Percentiles rank a stretch among this genome's conserved stretches.
Evolutionary conservation across 2,797 vertebrate species (phyloP).

Genomic region (Falco columbarius): DNA sequence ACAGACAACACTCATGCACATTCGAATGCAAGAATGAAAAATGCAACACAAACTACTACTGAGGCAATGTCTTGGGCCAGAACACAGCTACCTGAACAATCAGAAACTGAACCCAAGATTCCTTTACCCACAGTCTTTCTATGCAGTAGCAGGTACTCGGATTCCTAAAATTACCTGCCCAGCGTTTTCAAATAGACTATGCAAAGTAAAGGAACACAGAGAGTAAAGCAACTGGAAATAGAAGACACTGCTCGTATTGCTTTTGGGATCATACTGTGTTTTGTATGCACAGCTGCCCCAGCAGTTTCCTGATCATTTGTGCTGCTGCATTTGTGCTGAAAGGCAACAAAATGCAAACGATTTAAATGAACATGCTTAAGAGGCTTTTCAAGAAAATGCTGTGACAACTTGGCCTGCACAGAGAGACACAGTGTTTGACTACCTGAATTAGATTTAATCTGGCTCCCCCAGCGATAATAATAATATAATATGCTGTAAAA

Average conservation of each 20-base stretch:
- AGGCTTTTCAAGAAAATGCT: conserved; percentile 15
- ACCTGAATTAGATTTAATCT: background rate
- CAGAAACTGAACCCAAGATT: background rate
- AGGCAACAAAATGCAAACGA: background rate
- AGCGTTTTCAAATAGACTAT: background rate
- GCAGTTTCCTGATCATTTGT: background rate
- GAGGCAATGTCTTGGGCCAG: background rate
- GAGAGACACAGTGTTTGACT: background rate
- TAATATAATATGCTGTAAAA: background rate
- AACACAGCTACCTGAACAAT: background rate
- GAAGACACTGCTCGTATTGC: background rate
- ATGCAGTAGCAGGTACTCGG: background rate
- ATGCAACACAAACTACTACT: background rate
- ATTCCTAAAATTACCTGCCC: background rate
- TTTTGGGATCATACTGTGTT: background rate
- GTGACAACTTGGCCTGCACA: background rate
- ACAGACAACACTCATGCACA: background rate
- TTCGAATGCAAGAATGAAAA: background rate
- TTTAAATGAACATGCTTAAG: background rate
- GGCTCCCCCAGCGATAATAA: background rate
- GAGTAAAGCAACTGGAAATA: background rate
- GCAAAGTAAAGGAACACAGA: background rate
- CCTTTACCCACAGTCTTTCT: background rate
- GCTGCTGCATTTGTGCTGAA: background rate
- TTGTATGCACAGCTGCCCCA: background rate